Evolutionary conservation across 2,888 invertebrate species (phyloP).

Genomic region (Aplocera efformata): DNA sequence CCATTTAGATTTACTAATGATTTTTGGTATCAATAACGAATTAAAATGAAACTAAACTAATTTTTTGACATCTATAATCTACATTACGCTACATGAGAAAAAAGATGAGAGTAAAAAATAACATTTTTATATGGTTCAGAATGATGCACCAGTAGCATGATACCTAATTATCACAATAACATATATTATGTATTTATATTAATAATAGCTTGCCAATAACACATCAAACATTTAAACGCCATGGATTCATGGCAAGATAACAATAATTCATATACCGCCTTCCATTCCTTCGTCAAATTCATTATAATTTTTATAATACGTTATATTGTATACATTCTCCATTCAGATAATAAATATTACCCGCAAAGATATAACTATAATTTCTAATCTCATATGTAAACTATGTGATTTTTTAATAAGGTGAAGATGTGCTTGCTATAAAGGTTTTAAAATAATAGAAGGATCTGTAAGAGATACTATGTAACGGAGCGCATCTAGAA

Average conservation of each 20-base stretch:
- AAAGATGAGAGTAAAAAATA: slow-evolving; percentile 29
- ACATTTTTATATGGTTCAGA: slow-evolving; percentile 32
- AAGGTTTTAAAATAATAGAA: slow-evolving; percentile 38
- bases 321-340: slow-evolving; percentile 67
- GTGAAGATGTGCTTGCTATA: slow-evolving; percentile 45
- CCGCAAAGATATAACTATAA: slow-evolving; percentile 68
- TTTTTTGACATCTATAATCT: slow-evolving; percentile 30
- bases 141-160: slow-evolving; percentile 60
- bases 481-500: slow-evolving; percentile 42
- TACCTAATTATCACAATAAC: slow-evolving; percentile 71
- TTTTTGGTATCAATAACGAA: slow-evolving; percentile 57
- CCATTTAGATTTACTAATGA: slow-evolving; percentile 54
- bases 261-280: slow-evolving; percentile 57
- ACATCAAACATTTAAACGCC: slow-evolving; percentile 68
- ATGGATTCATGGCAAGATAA: slow-evolving; percentile 66
- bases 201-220: slow-evolving; percentile 62
- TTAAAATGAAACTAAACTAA: slow-evolving; percentile 36
- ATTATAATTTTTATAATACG: slow-evolving; percentile 51
- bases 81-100: slow-evolving; percentile 31
- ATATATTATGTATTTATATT: slow-evolving; percentile 42
- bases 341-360: slow-evolving; percentile 61
- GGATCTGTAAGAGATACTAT: slow-evolving; percentile 39
- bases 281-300: slow-evolving; percentile 43
- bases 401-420: slow-evolving; percentile 50
- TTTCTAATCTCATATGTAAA: slow-evolving; percentile 67